Conservation (phyloP, 2,888 invertebrate genomes). For the Tribolium freemani region DNA sequence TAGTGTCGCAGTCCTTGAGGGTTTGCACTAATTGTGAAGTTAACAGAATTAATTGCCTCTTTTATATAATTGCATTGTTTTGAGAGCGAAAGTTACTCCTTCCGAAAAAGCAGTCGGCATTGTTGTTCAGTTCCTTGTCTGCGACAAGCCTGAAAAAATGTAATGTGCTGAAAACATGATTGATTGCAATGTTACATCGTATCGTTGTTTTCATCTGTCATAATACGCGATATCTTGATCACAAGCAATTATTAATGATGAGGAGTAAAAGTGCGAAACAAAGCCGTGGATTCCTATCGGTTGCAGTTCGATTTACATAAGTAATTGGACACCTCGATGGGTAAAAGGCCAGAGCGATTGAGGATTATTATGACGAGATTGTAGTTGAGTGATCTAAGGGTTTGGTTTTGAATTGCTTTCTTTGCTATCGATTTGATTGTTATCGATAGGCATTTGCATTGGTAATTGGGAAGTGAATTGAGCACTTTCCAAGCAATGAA, state of each 20-base stretch:
- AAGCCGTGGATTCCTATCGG: background rate
- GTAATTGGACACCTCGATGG: background rate
- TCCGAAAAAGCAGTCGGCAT: background rate
- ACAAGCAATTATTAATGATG: background rate
- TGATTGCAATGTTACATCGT: background rate
- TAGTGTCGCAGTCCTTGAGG: background rate
- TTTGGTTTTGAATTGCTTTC: background rate
- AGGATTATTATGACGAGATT: background rate
- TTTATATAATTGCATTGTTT: background rate
- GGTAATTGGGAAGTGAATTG: background rate
- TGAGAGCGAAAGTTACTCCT: background rate
- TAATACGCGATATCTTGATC: background rate
- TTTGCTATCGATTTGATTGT: background rate
- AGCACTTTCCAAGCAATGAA: background rate
- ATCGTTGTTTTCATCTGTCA: background rate
- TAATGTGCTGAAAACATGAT: background rate
- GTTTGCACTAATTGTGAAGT: background rate
- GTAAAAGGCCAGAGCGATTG: background rate
- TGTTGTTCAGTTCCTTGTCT: background rate
- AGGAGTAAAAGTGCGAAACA: background rate
- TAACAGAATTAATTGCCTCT: background rate
- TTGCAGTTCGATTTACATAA: background rate
- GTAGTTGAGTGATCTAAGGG: background rate
- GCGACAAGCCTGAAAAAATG: background rate
- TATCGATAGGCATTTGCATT: background rate